Evolutionary conservation across 1,140 invertebrate species (phyloP).

Genomic region (Charaxes varanes): DNA sequence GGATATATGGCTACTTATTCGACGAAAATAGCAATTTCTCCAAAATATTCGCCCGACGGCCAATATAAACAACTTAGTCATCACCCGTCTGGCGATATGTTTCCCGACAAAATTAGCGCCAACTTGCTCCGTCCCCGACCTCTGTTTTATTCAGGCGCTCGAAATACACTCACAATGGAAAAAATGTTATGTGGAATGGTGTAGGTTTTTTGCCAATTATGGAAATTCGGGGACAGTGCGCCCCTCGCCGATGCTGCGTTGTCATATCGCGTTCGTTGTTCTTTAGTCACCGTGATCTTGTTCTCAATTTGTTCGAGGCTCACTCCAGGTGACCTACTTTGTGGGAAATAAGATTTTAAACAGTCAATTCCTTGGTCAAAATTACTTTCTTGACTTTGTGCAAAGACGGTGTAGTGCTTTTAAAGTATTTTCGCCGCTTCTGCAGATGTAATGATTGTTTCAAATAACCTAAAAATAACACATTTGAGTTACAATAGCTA

Average conservation of each 20-base stretch:
- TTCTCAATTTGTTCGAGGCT: slow-evolving; percentile 1
- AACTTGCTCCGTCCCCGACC: slow-evolving; percentile 41
- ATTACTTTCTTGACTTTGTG: too few species aligned
- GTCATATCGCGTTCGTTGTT: slow-evolving; percentile 26
- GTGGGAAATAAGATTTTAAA: too few species aligned
- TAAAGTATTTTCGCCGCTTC: too few species aligned
- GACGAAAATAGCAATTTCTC: slow-evolving; percentile 30
- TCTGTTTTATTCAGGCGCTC: slow-evolving; percentile 57
- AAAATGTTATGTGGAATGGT: slow-evolving; percentile 47
- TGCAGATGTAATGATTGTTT: too few species aligned
- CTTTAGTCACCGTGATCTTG: slow-evolving; percentile 26
- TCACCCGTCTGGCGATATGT: slow-evolving; percentile 33
- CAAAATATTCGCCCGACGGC: slow-evolving; percentile 27
- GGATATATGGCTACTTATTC: slow-evolving; percentile 15
- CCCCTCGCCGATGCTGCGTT: slow-evolving; percentile 36
- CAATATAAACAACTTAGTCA: slow-evolving; percentile 35
- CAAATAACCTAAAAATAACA: too few species aligned
- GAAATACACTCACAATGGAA: slow-evolving; percentile 46
- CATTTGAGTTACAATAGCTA: too few species aligned
- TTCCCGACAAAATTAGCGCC: slow-evolving; percentile 48
- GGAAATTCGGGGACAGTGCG: slow-evolving; percentile 43
- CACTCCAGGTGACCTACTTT: too few species aligned
- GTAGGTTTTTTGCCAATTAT: slow-evolving; percentile 51
- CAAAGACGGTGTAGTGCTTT: too few species aligned
- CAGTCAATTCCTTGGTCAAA: too few species aligned